Evolutionary conservation across 2,113 vertebrate species (phyloP), one percentile per base, ranked within the genome.

Genomic region (Dasypus novemcinctus): DNA sequence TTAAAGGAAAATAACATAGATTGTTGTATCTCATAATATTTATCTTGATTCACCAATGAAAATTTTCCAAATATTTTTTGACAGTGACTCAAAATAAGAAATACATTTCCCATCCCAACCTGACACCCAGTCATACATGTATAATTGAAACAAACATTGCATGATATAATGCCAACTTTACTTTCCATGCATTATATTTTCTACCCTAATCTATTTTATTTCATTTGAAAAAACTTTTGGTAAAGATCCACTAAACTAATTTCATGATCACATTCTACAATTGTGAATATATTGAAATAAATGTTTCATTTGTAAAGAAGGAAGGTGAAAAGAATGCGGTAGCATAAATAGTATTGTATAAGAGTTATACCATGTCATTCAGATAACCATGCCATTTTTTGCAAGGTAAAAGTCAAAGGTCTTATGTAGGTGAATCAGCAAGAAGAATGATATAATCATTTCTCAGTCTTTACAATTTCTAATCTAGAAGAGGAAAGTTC

Each of bases 401-500:
- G 25, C 29, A 83, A 41, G n/a, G 38, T 46, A 33, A 90, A 36
- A 87, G 71, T 66, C 71, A 88, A 1, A 25, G 54, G 91, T 87
- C 71, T 83, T 75, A 84, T 41, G 23, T 59, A 41, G 46, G 8
- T 54, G 54, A 36, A 80, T 43, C 66, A 84, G 31, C 72, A 86
- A 84, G n/a, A 68, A 93, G 71, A 81, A 94, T 81, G 76, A 87
- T 64, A 27, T 25, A 54, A 72, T 59, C 17, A 64, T 92, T 90
- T 87, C 38, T 46, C 81, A 85, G 43, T 66, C 94, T 96, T 87
- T 85, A 87, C 7, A 66, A 38, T 72, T 92, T 96, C 82, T 92
- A 88, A 92, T 91, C 76, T 84, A 71, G 52, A 75, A 80, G 83
- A 90, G 49, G 59, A 89, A 90, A 87, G 64, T 97, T 84, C 90